Conservation (phyloP, 2,797 vertebrate species). For the Melanotaenia trifasciata region DNA sequence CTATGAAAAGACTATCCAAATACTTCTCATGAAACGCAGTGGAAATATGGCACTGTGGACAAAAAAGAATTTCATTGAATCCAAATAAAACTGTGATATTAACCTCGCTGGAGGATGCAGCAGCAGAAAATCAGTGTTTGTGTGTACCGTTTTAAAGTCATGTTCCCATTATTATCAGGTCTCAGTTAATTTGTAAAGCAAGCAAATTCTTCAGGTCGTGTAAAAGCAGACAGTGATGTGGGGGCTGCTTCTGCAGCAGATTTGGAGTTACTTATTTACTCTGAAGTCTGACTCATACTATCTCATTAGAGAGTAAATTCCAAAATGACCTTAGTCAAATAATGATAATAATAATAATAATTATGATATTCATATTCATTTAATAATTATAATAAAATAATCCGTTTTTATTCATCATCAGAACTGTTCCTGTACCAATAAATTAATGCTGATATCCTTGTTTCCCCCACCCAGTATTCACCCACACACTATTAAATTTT, state of each 20-base stretch:
- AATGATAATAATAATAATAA: too few species aligned
- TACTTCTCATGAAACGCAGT: background rate
- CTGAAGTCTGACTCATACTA: background rate
- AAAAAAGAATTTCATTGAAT: too few species aligned
- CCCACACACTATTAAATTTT: constrained; percentile 12
- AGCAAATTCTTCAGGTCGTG: background rate
- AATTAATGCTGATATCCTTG: constrained; percentile 12
- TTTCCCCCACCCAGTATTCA: constrained; percentile 18
- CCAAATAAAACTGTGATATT: too few species aligned
- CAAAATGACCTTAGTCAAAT: background rate
- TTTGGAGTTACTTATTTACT: too few species aligned
- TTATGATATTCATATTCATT: too few species aligned
- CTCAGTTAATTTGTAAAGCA: background rate
- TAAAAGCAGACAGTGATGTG: too few species aligned
- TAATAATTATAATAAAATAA: background rate
- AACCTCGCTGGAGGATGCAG: too few species aligned
- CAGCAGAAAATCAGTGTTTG: background rate
- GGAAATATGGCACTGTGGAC: background rate
- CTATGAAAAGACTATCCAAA: background rate
- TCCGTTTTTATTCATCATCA: background rate
- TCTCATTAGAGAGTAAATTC: background rate
- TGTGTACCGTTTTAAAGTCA: background rate
- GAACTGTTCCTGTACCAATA: constrained; percentile 10
- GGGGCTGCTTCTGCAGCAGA: too few species aligned
- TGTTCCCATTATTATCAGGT: background rate